These are phyloP conservation scores for Macroramphosus scolopax DNA, from an alignment of 2,797 vertebrate genomes.

Conservation along the genomic window DNA sequence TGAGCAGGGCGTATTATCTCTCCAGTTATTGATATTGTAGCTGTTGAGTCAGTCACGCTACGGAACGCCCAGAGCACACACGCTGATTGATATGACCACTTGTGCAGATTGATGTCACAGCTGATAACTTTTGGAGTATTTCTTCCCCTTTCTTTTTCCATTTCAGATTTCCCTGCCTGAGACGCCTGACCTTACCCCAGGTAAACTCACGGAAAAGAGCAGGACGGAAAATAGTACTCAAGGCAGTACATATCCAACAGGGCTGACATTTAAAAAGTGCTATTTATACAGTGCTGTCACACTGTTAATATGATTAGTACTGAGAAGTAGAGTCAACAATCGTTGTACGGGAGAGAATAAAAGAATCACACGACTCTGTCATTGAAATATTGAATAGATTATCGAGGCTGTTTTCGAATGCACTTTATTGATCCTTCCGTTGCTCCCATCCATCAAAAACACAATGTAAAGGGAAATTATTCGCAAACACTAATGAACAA, in stretches of 20 bases:
- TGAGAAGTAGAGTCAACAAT: constrained; percentile 21
- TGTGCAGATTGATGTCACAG: constrained; percentile 24
- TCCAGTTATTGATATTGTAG: too few relatives aligned
- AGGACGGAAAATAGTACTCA: constrained; percentile 22
- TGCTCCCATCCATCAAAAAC: too few relatives aligned
- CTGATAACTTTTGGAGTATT: constrained; percentile 21
- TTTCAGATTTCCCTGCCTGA: constrained; percentile 49
- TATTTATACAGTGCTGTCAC: constrained; percentile 36
- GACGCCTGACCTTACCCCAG: constrained; percentile 46
- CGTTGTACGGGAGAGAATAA: too few relatives aligned
- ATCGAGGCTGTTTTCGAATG: constrained; percentile 3
- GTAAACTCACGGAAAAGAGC: constrained; percentile 40
- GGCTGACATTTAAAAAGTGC: constrained; percentile 55
- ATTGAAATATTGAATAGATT: constrained; percentile 3
- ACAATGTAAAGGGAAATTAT: too few relatives aligned
- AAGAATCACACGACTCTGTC: constrained; percentile 13
- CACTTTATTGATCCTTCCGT: neutral
- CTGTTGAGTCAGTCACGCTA: too few relatives aligned
- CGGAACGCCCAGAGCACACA: too few relatives aligned
- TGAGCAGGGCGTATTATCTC: too few relatives aligned
- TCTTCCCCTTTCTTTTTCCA: constrained; percentile 26
- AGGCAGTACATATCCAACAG: constrained; percentile 27
- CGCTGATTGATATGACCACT: constrained; percentile 11
- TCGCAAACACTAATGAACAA: too few relatives aligned
- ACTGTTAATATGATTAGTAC: constrained; percentile 30